Percentiles rank a stretch among this genome's conserved stretches.
Evolutionary conservation across 2,888 invertebrate species (phyloP).

Genomic region (Parnassius mnemosyne): DNA sequence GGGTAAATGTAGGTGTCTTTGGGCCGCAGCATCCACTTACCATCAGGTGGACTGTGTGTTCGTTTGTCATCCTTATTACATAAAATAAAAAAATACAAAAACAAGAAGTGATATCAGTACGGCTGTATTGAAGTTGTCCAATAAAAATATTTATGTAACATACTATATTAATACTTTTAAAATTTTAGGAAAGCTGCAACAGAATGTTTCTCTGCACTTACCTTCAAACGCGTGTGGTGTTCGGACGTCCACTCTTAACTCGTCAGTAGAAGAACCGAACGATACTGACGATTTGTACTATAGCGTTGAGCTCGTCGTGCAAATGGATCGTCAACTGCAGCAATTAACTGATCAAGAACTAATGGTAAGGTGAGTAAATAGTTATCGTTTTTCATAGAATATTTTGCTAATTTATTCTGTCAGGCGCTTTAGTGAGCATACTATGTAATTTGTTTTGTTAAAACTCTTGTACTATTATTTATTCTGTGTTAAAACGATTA

Average conservation of each 20-base stretch:
- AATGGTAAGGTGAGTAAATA: slow-evolving; percentile 66
- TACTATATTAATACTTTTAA: too few relatives aligned
- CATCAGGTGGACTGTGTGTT: too few relatives aligned
- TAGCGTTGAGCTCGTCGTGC: slow-evolving; percentile 84
- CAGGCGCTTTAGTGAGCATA: background rate
- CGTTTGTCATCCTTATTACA: too few relatives aligned
- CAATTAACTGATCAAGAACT: slow-evolving; percentile 87
- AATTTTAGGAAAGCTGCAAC: slow-evolving; percentile 65
- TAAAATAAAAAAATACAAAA: too few relatives aligned
- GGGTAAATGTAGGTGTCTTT: too few relatives aligned
- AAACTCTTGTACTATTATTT: too few relatives aligned
- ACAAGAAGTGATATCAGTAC: too few relatives aligned
- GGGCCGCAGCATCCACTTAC: too few relatives aligned
- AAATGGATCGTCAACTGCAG: slow-evolving; percentile 87
- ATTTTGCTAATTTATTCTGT: slow-evolving; percentile 15
- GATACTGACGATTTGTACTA: slow-evolving; percentile 80
- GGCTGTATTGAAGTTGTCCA: too few relatives aligned
- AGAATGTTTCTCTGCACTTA: slow-evolving; percentile 71
- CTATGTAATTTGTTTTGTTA: too few relatives aligned
- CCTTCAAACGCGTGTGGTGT: slow-evolving; percentile 86
- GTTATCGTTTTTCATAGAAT: slow-evolving; percentile 13
- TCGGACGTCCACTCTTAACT: slow-evolving; percentile 74
- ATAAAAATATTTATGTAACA: too few relatives aligned
- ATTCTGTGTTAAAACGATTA: too few relatives aligned
- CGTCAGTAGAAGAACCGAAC: slow-evolving; percentile 56